Conservation (phyloP, 2,888 invertebrate genomes). For the Iphiclides podalirius region DNA sequence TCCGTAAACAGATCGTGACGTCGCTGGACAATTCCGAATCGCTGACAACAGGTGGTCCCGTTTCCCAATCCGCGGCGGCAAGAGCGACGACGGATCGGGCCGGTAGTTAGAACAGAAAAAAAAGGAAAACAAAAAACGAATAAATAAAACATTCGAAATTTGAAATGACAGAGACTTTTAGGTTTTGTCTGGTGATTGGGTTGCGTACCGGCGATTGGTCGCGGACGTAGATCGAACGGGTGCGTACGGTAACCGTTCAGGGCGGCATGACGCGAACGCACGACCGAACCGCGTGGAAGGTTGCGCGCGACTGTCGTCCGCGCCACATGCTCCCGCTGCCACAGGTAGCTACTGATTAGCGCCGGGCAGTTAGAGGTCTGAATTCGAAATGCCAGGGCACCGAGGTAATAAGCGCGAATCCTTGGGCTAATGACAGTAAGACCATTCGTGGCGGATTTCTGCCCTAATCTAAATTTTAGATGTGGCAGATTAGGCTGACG, state of each 20-base stretch:
- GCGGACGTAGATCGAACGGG: constrained; percentile 37
- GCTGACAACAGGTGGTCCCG: constrained; percentile 70
- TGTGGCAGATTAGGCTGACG: no score
- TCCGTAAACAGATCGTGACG: constrained; percentile 77
- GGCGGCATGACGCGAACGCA: constrained; percentile 52
- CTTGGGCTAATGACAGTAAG: no score
- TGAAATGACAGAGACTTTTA: background rate
- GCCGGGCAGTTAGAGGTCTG: constrained; percentile 46
- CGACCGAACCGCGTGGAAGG: constrained; percentile 71
- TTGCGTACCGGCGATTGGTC: constrained; percentile 33
- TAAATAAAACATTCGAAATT: constrained; percentile 12
- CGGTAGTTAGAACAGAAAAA: background rate
- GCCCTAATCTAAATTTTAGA: no score
- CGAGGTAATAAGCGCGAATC: no score
- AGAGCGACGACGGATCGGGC: constrained; percentile 5
- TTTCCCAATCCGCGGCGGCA: constrained; percentile 32
- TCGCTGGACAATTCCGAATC: constrained; percentile 63
- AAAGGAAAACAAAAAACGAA: background rate
- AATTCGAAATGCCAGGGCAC: constrained; percentile 49
- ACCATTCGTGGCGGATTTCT: no score
- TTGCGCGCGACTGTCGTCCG: constrained; percentile 71
- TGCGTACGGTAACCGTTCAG: constrained; percentile 48
- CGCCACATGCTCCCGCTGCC: constrained; percentile 58
- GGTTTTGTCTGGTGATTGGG: no score
- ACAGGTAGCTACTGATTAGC: constrained; percentile 72